Evolutionary conservation across 2,113 vertebrate species (phyloP), one percentile per base, ranked within the genome.

Genomic region (Mus pahari): DNA sequence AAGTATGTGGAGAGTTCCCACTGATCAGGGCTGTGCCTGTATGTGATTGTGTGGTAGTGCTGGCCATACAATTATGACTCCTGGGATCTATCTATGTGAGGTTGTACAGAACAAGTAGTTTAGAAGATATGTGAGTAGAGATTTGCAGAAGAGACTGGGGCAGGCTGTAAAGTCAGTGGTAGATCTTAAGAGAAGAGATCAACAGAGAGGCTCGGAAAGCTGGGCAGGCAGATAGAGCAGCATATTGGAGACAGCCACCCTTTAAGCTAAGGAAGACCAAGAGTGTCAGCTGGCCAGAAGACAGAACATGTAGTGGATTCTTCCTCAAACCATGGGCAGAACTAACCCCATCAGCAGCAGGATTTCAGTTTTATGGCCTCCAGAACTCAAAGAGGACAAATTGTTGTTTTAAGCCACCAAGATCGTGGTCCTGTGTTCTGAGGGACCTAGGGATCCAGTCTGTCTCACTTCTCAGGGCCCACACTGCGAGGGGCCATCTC

Each of bases 271-370:
- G 86, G 58, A 70, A 70, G 3, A 10, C 0, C 33, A 50, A 42
- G 19, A 13, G 33, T 19, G 50, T 7, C 33, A 9, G 3, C 48
- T 7, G 58, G 22, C 42, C 14, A 48, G 33, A 73, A 81, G 48
- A 4, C 13, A 3, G 74, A 60, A 8, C 39, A 68, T 26, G 36
- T 28, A 16, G 0, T 1, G 11, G 45, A 28, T 58, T 48, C 42
- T 83, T 45, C 36, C n/a, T 87, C 5, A 70, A 79, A 81, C 48
- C 4, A 17, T 28, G 71, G 89, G 36, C 24, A 66, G 11, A 66
- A 42, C 5, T 12, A 20, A 55, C 4, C 36, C 20, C 24, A 1
- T 8, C 0, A 2, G 74, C 19, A 55, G 3, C 3, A n/a, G 58
- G 28, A 64, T 60, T 83, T 73, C 53, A 66, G n/a, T 39, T 22